Evolutionary conservation across 2,888 invertebrate species (phyloP).

Genomic region (Diploptera punctata): DNA sequence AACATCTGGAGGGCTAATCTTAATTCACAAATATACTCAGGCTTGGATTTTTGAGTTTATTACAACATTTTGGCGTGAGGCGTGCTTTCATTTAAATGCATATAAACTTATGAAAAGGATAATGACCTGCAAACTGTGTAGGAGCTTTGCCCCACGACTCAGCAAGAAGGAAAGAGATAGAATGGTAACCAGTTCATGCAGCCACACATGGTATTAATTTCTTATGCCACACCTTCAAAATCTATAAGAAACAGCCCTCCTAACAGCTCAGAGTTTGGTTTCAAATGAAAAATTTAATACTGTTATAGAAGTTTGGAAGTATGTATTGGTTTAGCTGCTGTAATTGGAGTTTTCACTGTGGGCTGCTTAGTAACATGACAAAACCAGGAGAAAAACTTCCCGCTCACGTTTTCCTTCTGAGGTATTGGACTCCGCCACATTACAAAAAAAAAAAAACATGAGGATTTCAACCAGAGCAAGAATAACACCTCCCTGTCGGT

Average conservation of each 20-base stretch:
- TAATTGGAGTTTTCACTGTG: conserved; percentile 5
- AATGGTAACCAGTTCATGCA: neutral
- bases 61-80: too few relatives aligned
- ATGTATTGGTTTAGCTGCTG: neutral
- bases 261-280: neutral
- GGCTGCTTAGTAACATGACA: conserved; percentile 2
- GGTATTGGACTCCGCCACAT: too few relatives aligned
- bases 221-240: neutral
- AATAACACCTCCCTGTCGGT: too few relatives aligned
- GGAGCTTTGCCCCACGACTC: neutral
- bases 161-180: neutral
- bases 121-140: conserved; percentile 4
- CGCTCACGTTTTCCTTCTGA: conserved; percentile 7
- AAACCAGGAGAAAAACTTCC: conserved; percentile 3
- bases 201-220: conserved; percentile 14
- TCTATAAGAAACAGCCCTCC: neutral
- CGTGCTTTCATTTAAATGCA: too few relatives aligned
- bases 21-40: too few relatives aligned
- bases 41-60: too few relatives aligned
- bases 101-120: too few relatives aligned
- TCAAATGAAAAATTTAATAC: neutral
- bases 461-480: too few relatives aligned
- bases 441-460: too few relatives aligned
- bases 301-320: neutral
- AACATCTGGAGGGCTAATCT: too few relatives aligned